Evolutionary conservation across 2,888 invertebrate genomes (phyloP).

Genomic region (Epistrophella euchroma): DNA sequence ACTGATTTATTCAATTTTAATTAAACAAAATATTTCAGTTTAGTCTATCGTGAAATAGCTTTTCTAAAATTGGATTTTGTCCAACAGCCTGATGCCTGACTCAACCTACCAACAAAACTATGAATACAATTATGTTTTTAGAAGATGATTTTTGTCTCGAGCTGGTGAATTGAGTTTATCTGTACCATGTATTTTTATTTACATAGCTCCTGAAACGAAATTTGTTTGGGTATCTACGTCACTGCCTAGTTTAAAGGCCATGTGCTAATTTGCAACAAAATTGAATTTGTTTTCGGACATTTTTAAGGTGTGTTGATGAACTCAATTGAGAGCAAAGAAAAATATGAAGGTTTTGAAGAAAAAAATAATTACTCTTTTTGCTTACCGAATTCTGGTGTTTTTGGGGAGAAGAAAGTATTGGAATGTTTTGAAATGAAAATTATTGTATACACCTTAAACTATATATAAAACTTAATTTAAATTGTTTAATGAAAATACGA

Average conservation of each 20-base stretch:
- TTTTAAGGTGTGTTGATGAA: slow-evolving; percentile 32
- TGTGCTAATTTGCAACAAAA: slow-evolving; percentile 28
- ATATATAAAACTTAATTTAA: background rate
- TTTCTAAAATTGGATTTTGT: slow-evolving; percentile 60
- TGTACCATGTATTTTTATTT: background rate
- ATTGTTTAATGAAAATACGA: slow-evolving; percentile 1
- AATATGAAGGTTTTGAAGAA: slow-evolving; percentile 12
- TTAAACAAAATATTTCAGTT: background rate
- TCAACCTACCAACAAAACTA: background rate
- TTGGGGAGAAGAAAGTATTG: background rate
- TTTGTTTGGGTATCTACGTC: slow-evolving; percentile 39
- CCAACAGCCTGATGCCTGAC: slow-evolving; percentile 33
- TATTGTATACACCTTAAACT: background rate
- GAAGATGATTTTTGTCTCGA: background rate
- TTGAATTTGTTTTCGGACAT: slow-evolving; percentile 2
- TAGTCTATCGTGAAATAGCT: slow-evolving; percentile 32
- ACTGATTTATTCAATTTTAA: slow-evolving; percentile 13
- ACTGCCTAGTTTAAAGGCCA: slow-evolving; percentile 12
- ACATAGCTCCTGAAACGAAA: background rate
- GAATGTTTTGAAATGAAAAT: background rate
- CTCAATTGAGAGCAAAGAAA: background rate
- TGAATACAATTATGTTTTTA: slow-evolving; percentile 4
- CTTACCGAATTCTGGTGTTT: slow-evolving; percentile 1
- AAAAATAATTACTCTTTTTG: background rate
- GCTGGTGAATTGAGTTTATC: background rate